Evolutionary conservation across 2,113 vertebrate species (phyloP), one percentile per base, ranked within the genome.

Genomic region (Rhombomys opimus): DNA sequence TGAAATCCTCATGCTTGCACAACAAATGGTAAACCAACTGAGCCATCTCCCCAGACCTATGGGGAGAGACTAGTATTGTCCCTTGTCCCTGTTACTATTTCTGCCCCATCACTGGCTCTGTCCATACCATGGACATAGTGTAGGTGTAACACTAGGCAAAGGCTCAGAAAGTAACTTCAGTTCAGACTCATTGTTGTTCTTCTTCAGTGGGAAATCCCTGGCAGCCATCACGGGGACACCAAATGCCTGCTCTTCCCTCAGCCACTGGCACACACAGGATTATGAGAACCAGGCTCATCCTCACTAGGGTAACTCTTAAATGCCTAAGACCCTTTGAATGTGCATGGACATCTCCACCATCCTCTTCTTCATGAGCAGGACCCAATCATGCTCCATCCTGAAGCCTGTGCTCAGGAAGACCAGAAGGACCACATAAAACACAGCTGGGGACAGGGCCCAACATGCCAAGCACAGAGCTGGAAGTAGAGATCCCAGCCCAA

Each of bases 221-320:
- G 0, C 3, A 38, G 27, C 7, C 41, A 46, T 22, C 2, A 0
- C 0, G 7, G 38, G 11, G 9, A 20, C 9, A 1, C 14, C 0
- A 2, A 1, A 41, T 8, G 4, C 3, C 13, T 0, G 2, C 12
- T 35, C 10, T 2, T 18, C 5, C 20, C 32, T 22, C n/a, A 1
- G 7, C 3, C 3, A 1, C 5, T 10, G 57, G 23, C 10, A 20
- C 6, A 7, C 7, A 0, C 1, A 15, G 1, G 18, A 38, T 20
- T n/a, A 0, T 0, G 12, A 27, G 0, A 1, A 8, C 14, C 14
- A 75, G 27, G 80, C 14, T 20, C 38, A 30, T 2, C 38, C 50
- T 72, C 20, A 27, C 2, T 23, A 25, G 0, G 46, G 25, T 0
- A 35, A 4, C 27, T 38, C 20, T 13, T 22, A 11, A 35, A 50